These are phyloP conservation scores for Seladonia tumulorum DNA, from an alignment of 2,888 invertebrate genomes.

Conservation along the genomic window DNA sequence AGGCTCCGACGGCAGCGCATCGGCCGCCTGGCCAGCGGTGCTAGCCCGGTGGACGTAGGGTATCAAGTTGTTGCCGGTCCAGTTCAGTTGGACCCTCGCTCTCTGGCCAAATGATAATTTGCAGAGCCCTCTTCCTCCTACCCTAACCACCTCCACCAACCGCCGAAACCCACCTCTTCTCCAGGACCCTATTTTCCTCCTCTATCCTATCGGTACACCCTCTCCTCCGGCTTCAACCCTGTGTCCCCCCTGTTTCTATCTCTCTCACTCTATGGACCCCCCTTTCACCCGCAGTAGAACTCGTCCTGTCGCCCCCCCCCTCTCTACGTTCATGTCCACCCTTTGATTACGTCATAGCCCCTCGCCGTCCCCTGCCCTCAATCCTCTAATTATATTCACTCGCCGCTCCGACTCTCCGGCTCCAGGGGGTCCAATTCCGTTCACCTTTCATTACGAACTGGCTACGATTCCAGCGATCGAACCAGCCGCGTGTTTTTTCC, in stretches of 20 bases:
- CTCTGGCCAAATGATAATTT: slow-evolving; percentile 83
- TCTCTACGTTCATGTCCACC: slow-evolving; percentile 78
- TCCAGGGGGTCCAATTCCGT: slow-evolving; percentile 83
- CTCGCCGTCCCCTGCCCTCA: slow-evolving; percentile 76
- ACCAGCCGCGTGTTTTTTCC: slow-evolving; percentile 75
- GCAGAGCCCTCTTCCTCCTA: slow-evolving; percentile 73
- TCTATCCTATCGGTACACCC: slow-evolving; percentile 37
- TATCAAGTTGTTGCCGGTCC: slow-evolving; percentile 83
- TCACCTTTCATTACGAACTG: slow-evolving; percentile 84
- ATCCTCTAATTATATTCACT: slow-evolving; percentile 85
- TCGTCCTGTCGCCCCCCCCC: slow-evolving; percentile 62
- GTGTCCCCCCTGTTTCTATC: slow-evolving; percentile 42
- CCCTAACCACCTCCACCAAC: slow-evolving; percentile 48
- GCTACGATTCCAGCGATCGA: slow-evolving; percentile 82
- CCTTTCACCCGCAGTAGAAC: slow-evolving; percentile 52
- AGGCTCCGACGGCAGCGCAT: slow-evolving; percentile 77
- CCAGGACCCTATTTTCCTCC: slow-evolving; percentile 56
- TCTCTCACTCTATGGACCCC: slow-evolving; percentile 23
- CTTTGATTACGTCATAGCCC: slow-evolving; percentile 83
- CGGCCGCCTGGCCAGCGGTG: slow-evolving; percentile 48
- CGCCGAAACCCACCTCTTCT: slow-evolving; percentile 64
- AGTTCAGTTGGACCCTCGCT: slow-evolving; percentile 80
- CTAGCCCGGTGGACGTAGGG: slow-evolving; percentile 72
- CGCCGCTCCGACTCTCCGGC: slow-evolving; percentile 79
- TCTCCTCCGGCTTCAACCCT: not conserved